A percentile compares a stretch with the other conserved stretches of the same genome.
phyloP scores from a whole-genome alignment of 23 tunicate genomes.

The Aplidium turbinatum region DNA sequence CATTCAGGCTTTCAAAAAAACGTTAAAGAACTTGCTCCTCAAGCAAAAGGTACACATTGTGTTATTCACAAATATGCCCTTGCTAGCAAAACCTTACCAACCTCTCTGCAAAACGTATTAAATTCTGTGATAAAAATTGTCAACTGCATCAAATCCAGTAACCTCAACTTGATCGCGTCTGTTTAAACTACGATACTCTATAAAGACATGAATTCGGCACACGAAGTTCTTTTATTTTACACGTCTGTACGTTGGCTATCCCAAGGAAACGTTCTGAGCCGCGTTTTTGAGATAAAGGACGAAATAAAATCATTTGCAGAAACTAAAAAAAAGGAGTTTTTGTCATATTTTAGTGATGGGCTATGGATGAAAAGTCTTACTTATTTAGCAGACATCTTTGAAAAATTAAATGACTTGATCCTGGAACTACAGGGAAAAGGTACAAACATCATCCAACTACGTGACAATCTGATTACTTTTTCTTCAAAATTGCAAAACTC shows the following conservation, averaged over 20 bases:
- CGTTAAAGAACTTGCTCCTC: constrained; percentile 33
- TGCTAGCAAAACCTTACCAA: constrained; percentile 34
- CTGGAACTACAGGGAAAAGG: no score
- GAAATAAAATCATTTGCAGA: background rate
- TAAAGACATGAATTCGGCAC: constrained; percentile 34
- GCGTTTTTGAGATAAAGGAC: constrained; percentile 35
- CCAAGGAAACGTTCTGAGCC: constrained; percentile 44
- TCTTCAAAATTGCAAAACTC: no score
- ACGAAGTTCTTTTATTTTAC: constrained; percentile 13
- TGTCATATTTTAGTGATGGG: constrained; percentile 28
- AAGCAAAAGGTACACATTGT: constrained; percentile 41
- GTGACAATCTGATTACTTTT: no score
- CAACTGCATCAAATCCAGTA: constrained; percentile 24
- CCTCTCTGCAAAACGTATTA: constrained; percentile 18
- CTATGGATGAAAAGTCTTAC: constrained; percentile 26
- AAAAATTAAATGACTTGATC: constrained; percentile 36
- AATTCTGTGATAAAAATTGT: constrained; percentile 29
- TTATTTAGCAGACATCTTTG: constrained; percentile 47
- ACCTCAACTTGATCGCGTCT: no score
- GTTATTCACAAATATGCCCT: background rate
- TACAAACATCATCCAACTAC: no score
- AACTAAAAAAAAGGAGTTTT: constrained; percentile 12
- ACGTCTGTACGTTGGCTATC: constrained; percentile 60
- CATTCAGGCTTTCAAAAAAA: constrained; percentile 43
- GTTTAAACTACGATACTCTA: constrained; percentile 5